phyloP scores from a whole-genome alignment of 2,113 vertebrate species.

The Nycticebus coucang region DNA sequence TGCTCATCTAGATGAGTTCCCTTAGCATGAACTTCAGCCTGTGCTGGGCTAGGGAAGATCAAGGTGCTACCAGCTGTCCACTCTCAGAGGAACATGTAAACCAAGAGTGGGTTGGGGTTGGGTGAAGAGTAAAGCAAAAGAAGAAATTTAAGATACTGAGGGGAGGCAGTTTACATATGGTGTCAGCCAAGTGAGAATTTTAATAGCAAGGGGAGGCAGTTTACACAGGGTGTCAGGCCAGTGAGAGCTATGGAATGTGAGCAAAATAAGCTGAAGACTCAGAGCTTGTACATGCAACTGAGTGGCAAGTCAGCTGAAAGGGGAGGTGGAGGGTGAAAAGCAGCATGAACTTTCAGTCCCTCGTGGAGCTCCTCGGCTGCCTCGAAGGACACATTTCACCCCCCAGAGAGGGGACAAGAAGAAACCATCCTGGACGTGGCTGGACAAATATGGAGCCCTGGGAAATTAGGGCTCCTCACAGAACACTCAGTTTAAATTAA shows the following conservation, averaged over 20 bases:
- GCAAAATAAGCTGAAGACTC: background rate
- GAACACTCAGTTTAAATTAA: background rate
- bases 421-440: background rate
- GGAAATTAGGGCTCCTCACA: background rate
- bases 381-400: background rate
- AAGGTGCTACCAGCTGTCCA: background rate
- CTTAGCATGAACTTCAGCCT: background rate
- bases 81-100: background rate
- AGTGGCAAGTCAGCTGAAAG: background rate
- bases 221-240: background rate
- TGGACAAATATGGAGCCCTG: background rate
- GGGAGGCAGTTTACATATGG: background rate
- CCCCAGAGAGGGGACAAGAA: background rate
- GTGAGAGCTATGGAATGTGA: background rate
- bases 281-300: background rate
- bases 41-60: background rate
- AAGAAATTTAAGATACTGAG: background rate
- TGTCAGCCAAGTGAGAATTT: background rate
- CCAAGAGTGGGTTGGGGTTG: background rate
- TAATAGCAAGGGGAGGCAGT: background rate
- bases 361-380: background rate
- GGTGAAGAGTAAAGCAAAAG: background rate
- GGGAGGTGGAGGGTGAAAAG: too few species aligned
- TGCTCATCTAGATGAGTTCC: background rate
- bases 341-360: background rate